These are phyloP conservation scores for Hybos culiciformis DNA, from an alignment of 2,888 invertebrate genomes.

Conservation along the genomic window DNA sequence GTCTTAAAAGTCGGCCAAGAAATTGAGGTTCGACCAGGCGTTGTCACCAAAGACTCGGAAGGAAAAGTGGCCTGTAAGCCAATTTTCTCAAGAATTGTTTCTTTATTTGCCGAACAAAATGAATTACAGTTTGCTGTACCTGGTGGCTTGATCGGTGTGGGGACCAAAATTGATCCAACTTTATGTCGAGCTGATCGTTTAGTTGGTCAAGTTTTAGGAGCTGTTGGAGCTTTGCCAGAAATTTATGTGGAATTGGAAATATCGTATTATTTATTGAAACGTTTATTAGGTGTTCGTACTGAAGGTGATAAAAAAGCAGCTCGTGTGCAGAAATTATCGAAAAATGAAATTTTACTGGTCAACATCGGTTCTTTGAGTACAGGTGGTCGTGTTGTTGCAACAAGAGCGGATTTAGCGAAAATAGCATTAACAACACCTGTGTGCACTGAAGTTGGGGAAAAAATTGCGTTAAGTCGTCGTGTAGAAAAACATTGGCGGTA, in stretches of 20 bases:
- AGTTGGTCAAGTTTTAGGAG: constrained; percentile 94
- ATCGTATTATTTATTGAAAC: constrained; percentile 89
- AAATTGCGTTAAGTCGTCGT: constrained; percentile 95
- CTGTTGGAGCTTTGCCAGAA: constrained; percentile 90
- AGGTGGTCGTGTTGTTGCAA: constrained; percentile 88
- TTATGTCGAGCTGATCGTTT: constrained; percentile 95
- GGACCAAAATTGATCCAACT: constrained; percentile 98
- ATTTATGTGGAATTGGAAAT: constrained; percentile 98
- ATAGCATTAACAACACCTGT: constrained; percentile 94
- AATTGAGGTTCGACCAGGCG: constrained; percentile 93
- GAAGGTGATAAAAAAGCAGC: constrained; percentile 99
- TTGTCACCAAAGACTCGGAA: constrained; percentile 92
- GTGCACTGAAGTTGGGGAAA: constrained; percentile 97
- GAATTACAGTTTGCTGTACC: constrained; percentile 97
- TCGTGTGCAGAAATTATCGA: constrained; percentile 85
- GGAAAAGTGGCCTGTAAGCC: constrained; percentile 93
- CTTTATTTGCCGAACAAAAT: constrained; percentile 95
- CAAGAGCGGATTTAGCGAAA: constrained; percentile 93
- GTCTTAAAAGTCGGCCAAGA: constrained; percentile 96
- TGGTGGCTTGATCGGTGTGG: constrained; percentile 98
- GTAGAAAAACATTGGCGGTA: constrained; percentile 99
- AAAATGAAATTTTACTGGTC: constrained; percentile 84
- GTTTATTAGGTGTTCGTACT: constrained; percentile 91
- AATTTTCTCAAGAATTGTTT: constrained; percentile 93
- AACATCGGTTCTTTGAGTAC: constrained; percentile 99